Percentiles rank a stretch among this genome's conserved stretches.
phyloP scores from a whole-genome alignment of 2,113 vertebrate genomes.

The Lucifuga dentata region DNA sequence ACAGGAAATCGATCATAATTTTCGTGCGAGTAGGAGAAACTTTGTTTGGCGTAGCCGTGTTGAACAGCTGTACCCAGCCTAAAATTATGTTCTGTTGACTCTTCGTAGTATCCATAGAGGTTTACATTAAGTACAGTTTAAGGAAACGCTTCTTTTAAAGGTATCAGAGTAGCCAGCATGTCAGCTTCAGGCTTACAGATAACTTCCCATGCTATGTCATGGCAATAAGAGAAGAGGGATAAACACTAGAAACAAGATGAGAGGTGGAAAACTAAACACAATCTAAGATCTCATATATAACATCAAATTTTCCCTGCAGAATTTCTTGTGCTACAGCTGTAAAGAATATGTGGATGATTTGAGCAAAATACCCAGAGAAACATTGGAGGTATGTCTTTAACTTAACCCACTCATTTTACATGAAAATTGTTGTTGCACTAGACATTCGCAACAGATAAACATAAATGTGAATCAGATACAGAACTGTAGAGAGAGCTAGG shows the following conservation, averaged over 20 bases:
- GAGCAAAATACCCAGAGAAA: constrained; percentile 87
- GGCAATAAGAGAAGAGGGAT: constrained; percentile 40
- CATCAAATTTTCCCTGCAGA: constrained; percentile 78
- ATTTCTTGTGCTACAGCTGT: constrained; percentile 94
- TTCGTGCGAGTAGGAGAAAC: constrained; percentile 90
- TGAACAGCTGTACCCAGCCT: neutral
- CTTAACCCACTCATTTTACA: too few species aligned
- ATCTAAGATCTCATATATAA: neutral
- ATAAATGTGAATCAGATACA: neutral
- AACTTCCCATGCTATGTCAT: constrained; percentile 9
- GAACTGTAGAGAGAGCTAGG: neutral
- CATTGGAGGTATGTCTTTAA: constrained; percentile 83
- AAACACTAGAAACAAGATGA: constrained; percentile 1
- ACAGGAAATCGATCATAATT: constrained; percentile 86
- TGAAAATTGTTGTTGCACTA: too few species aligned
- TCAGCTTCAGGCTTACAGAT: constrained; percentile 36
- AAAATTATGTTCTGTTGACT: too few species aligned
- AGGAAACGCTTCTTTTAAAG: constrained; percentile 1
- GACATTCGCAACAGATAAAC: too few species aligned
- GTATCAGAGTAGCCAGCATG: constrained; percentile 26
- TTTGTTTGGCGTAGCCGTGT: constrained; percentile 16
- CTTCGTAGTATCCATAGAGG: neutral
- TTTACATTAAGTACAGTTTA: neutral
- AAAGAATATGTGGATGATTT: constrained; percentile 96
- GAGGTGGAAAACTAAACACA: neutral